Percentiles rank a stretch among this genome's conserved stretches.
Conservation (phyloP, 2,113 vertebrate species). For the Amazona guildingii region DNA sequence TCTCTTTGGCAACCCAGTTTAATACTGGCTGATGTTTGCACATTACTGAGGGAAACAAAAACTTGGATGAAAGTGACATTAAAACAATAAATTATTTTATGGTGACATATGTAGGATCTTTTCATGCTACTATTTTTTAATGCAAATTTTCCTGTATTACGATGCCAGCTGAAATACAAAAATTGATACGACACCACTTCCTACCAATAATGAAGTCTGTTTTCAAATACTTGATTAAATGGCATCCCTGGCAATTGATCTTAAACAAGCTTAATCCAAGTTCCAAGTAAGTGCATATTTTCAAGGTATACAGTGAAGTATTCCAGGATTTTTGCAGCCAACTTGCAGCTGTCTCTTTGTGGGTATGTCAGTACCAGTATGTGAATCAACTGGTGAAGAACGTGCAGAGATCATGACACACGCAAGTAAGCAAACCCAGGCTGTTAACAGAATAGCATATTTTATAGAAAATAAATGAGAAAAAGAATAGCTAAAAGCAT, state of each 20-base stretch:
- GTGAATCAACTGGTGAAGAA: neutral
- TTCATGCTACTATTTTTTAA: neutral
- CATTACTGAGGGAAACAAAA: neutral
- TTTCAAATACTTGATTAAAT: neutral
- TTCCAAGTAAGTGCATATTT: neutral
- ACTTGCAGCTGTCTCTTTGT: neutral
- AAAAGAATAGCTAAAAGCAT: neutral
- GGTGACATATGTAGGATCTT: neutral
- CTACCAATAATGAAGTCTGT: neutral
- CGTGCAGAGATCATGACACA: neutral
- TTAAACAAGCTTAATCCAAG: neutral
- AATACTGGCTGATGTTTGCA: neutral
- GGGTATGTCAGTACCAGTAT: neutral
- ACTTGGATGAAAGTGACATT: neutral
- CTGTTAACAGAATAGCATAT: neutral
- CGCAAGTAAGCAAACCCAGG: neutral
- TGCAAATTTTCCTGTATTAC: neutral
- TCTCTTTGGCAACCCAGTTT: neutral
- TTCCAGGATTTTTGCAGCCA: neutral
- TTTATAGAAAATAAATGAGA: neutral
- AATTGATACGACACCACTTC: neutral
- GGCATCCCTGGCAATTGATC: neutral
- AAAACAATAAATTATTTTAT: neutral
- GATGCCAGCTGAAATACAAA: neutral
- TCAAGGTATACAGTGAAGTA: neutral